These are phyloP conservation scores for Aphelenchoides avenae DNA, from an alignment of 1,140 invertebrate species.

Conservation along the genomic window DNA sequence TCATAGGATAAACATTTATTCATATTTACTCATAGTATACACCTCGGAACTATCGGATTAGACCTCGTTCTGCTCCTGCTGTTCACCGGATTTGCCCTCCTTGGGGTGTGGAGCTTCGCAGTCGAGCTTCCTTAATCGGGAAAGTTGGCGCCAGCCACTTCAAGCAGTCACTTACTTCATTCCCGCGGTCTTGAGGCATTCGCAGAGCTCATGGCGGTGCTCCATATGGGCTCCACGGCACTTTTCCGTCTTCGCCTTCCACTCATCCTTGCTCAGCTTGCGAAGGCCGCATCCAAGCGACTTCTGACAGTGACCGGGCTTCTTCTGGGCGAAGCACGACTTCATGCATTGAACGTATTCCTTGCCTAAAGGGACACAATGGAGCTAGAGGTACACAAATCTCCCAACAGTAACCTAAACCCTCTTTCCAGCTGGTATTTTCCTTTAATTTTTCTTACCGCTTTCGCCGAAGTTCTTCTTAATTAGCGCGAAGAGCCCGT, in stretches of 20 bases:
- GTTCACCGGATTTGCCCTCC: too few relatives aligned
- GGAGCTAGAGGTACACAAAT: not conserved
- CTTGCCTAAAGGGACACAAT: not conserved
- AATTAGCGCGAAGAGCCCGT: slow-evolving; percentile 3
- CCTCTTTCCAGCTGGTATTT: not conserved
- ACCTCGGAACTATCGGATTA: too few relatives aligned
- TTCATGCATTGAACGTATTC: slow-evolving; percentile 8
- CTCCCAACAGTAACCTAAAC: not conserved
- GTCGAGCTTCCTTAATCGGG: too few relatives aligned
- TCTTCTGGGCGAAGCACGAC: not conserved
- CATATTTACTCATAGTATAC: too few relatives aligned
- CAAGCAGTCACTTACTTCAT: slow-evolving; percentile 15
- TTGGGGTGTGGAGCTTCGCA: too few relatives aligned
- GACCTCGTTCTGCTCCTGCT: too few relatives aligned
- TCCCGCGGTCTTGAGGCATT: slow-evolving; percentile 4
- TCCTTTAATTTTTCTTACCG: slow-evolving; percentile 2
- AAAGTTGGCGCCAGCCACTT: too few relatives aligned
- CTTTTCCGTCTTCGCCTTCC: not conserved
- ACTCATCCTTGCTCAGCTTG: not conserved
- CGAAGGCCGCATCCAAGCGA: not conserved
- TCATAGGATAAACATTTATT: too few relatives aligned
- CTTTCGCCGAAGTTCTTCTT: slow-evolving; percentile 11
- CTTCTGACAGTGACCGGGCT: not conserved
- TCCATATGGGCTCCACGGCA: slow-evolving; percentile 1
- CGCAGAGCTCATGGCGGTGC: slow-evolving; percentile 9